Conservation (phyloP, 2,797 vertebrate species). For the Apogon talboti region DNA sequence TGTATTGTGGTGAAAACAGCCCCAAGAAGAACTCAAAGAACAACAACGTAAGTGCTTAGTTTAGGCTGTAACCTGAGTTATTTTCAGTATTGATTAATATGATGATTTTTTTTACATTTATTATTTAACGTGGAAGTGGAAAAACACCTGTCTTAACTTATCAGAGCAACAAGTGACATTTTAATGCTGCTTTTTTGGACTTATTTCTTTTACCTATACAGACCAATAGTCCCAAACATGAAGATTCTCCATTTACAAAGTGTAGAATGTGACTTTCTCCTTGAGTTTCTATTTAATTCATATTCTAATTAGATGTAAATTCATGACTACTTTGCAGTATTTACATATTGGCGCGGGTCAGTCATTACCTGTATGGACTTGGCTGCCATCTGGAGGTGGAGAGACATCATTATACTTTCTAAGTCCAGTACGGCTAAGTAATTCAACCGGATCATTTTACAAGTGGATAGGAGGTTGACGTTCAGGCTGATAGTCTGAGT, state of each 20-base stretch:
- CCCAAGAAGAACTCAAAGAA: background rate
- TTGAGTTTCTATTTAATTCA: too few relatives aligned
- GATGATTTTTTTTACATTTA: background rate
- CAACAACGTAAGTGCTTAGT: background rate
- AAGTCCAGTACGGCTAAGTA: background rate
- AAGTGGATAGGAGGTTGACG: background rate
- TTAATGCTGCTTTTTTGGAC: background rate
- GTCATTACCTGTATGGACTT: background rate
- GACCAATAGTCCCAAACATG: background rate
- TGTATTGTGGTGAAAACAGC: too few relatives aligned
- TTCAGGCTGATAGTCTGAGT: background rate
- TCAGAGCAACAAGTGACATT: background rate
- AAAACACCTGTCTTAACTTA: too few relatives aligned
- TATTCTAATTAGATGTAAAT: too few relatives aligned
- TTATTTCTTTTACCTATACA: background rate
- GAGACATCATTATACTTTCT: constrained; percentile 13
- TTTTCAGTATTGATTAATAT: background rate
- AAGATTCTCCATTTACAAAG: background rate
- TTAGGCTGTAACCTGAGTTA: background rate
- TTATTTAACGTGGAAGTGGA: too few relatives aligned
- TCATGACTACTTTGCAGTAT: background rate
- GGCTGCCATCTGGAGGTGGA: constrained; percentile 54
- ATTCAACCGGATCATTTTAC: background rate
- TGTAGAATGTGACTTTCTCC: too few relatives aligned
- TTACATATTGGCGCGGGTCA: too few relatives aligned